These are phyloP conservation scores for Helicoverpa armigera DNA, from an alignment of 1,140 invertebrate species.

Conservation along the genomic window DNA sequence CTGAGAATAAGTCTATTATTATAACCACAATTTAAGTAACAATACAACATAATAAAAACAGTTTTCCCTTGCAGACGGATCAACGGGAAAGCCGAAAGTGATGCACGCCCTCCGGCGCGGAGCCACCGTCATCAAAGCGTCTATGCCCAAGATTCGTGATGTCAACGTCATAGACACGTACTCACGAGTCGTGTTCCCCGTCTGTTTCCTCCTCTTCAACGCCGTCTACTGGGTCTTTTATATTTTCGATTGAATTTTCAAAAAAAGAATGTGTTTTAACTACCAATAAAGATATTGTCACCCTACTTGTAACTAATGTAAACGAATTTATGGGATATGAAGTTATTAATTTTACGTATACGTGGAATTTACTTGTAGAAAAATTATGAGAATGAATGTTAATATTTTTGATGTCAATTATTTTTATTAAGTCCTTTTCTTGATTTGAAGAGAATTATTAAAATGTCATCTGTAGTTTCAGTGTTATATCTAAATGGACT, in stretches of 20 bases:
- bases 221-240: constrained; percentile 98
- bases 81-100: constrained; percentile 89
- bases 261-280: constrained; percentile 12
- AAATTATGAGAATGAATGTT: constrained; percentile 6
- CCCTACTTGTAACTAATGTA: constrained; percentile 43
- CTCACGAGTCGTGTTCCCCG: constrained; percentile 97
- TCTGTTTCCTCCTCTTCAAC: constrained; percentile 98
- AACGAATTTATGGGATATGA: constrained; percentile 42
- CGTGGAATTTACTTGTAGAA: background rate
- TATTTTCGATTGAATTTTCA: constrained; percentile 88
- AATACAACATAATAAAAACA: too few species aligned
- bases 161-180: constrained; percentile 99
- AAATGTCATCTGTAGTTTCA: constrained; percentile 19
- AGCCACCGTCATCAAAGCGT: constrained; percentile 92
- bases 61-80: constrained; percentile 78
- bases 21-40: too few species aligned
- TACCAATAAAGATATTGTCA: constrained; percentile 15
- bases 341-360: constrained; percentile 20
- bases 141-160: constrained; percentile 97
- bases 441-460: background rate
- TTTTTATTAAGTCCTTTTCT: background rate
- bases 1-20: too few species aligned
- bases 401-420: background rate
- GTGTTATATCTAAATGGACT: constrained; percentile 18
- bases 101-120: constrained; percentile 92